Percentiles rank a stretch among this genome's conserved stretches.
Conservation (phyloP, 2,113 vertebrate species). For the Rhabdornis inornatus region DNA sequence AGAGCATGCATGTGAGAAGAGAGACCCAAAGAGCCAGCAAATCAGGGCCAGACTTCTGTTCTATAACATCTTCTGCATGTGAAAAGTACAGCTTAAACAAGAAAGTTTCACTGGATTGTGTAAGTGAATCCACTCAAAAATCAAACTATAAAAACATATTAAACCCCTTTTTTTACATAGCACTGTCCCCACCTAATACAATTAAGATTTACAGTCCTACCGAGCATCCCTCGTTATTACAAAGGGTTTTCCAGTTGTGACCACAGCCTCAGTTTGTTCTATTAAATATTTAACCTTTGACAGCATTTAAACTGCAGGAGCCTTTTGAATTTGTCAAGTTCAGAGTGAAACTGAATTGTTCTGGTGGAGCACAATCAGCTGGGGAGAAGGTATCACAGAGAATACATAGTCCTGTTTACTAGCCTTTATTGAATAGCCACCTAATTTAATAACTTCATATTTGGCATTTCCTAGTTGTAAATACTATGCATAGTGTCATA, state of each 20-base stretch:
- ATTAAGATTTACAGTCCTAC: not conserved
- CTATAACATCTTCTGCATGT: not conserved
- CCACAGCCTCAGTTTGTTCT: not conserved
- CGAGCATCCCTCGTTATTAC: not conserved
- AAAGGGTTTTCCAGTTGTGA: not conserved
- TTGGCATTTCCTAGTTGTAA: not conserved
- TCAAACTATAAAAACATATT: not conserved
- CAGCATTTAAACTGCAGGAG: not conserved
- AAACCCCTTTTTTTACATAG: not conserved
- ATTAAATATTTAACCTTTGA: not conserved
- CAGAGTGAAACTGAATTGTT: not conserved
- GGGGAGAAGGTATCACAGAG: not conserved
- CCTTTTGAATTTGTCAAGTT: not conserved
- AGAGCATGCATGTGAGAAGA: not conserved
- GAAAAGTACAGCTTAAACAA: not conserved
- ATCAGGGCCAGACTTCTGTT: not conserved
- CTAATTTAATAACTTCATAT: not conserved
- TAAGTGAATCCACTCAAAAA: not conserved
- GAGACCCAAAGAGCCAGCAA: not conserved
- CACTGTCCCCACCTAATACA: not conserved
- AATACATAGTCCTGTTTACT: not conserved
- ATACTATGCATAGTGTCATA: not conserved
- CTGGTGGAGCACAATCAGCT: not conserved
- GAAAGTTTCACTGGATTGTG: not conserved
- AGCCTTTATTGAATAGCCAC: not conserved